Conservation (phyloP, 1,140 invertebrate species). For the Drosophila malerkotliana region DNA sequence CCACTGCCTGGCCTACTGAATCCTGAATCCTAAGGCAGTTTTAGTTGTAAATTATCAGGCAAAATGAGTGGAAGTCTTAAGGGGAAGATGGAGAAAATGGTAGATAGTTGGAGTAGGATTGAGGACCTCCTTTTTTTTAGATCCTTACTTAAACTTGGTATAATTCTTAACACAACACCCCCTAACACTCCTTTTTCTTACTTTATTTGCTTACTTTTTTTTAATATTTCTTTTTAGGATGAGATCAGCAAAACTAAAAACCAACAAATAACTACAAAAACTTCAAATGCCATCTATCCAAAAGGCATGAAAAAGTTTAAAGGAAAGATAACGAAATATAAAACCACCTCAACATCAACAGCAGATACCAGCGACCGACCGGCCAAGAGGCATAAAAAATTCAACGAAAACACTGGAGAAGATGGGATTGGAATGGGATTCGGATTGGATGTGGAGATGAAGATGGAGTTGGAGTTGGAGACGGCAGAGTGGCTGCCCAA, state of each 20-base stretch:
- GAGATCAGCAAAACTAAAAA: slow-evolving; percentile 29
- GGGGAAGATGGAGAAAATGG: not conserved
- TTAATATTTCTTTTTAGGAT: slow-evolving; percentile 11
- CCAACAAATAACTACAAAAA: slow-evolving; percentile 46
- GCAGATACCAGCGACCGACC: not conserved
- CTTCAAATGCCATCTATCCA: slow-evolving; percentile 29
- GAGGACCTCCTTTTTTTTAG: too few relatives aligned
- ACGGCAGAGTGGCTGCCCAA: slow-evolving; percentile 32
- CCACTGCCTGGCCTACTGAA: not conserved
- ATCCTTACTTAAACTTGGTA: not conserved
- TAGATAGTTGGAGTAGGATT: too few relatives aligned
- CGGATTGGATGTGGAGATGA: slow-evolving; percentile 3
- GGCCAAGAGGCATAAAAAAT: slow-evolving; percentile 55
- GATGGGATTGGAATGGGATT: slow-evolving; percentile 13
- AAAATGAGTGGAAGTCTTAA: slow-evolving; percentile 2
- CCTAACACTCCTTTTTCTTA: not conserved
- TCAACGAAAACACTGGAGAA: slow-evolving; percentile 35
- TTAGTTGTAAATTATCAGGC: slow-evolving; percentile 21
- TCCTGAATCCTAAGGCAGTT: slow-evolving; percentile 11
- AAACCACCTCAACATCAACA: slow-evolving; percentile 40
- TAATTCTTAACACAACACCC: not conserved
- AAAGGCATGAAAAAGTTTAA: slow-evolving; percentile 46
- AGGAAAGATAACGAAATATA: slow-evolving; percentile 50
- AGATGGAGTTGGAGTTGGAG: slow-evolving; percentile 5
- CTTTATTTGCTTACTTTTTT: not conserved